Percentiles rank a stretch among this genome's conserved stretches.
Conservation (phyloP, 2,888 invertebrate genomes). For the Ditula angustiorana region DNA sequence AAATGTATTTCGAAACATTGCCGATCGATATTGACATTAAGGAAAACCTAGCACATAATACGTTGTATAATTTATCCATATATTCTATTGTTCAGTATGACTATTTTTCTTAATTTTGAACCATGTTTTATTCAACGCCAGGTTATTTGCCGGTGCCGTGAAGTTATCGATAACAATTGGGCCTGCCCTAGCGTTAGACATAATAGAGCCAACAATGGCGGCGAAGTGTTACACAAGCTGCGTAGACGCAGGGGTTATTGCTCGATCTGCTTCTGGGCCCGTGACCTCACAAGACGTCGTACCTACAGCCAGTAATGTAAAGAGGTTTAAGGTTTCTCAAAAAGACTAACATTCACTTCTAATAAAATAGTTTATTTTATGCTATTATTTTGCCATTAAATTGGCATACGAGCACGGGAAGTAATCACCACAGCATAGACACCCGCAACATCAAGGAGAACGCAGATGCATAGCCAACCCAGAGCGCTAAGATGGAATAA, state of each 20-base stretch:
- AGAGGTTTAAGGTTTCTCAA: too few relatives aligned
- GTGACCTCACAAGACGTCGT: neutral
- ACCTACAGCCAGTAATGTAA: too few relatives aligned
- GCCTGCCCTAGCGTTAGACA: constrained; percentile 12
- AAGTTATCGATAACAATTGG: constrained; percentile 24
- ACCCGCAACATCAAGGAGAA: too few relatives aligned
- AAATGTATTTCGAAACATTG: neutral
- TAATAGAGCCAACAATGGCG: constrained; percentile 22
- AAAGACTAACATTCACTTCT: too few relatives aligned
- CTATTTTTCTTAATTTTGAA: constrained; percentile 16
- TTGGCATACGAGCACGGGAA: too few relatives aligned
- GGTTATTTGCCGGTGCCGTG: constrained; percentile 29
- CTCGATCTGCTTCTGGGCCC: constrained; percentile 8
- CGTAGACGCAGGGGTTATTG: constrained; percentile 28
- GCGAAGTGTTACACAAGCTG: constrained; percentile 7
- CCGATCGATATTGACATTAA: neutral
- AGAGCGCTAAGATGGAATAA: too few relatives aligned
- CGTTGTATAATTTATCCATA: neutral
- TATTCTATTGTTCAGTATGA: constrained; percentile 24
- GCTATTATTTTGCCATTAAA: too few relatives aligned
- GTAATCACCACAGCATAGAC: too few relatives aligned
- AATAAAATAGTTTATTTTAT: too few relatives aligned
- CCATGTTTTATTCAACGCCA: constrained; percentile 31
- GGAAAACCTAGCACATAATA: neutral
- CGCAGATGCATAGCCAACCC: too few relatives aligned